A percentile compares a stretch with the other conserved stretches of the same genome.
Conservation (phyloP, 2,797 vertebrate genomes). For the Leptatherina wallacei region DNA sequence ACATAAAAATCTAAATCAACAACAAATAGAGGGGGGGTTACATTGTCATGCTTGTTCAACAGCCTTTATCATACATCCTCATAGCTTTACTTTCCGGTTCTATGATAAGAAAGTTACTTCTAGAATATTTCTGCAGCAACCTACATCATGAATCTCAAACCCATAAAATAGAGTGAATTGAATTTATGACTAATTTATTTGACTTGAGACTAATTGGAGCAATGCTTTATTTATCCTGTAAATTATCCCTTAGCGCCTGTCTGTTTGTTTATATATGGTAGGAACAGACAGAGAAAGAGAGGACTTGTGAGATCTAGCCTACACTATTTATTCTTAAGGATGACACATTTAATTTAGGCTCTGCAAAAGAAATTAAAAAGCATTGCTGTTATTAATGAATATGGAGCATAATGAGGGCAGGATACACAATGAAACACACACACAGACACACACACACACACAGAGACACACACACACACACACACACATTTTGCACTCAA, state of each 20-base stretch:
- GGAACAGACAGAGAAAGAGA: slow-evolving; percentile 40
- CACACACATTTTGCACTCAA: not conserved
- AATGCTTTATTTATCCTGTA: slow-evolving; percentile 82
- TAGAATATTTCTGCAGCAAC: slow-evolving; percentile 69
- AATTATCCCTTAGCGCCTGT: slow-evolving; percentile 71
- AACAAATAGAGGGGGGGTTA: not conserved
- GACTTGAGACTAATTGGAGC: slow-evolving; percentile 85
- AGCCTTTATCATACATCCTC: slow-evolving; percentile 15
- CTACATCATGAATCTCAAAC: slow-evolving; percentile 78
- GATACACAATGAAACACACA: slow-evolving; percentile 29
- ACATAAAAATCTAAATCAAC: no score
- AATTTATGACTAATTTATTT: slow-evolving; percentile 86
- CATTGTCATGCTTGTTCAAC: not conserved
- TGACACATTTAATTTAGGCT: slow-evolving; percentile 80
- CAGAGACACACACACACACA: not conserved
- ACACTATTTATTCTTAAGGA: slow-evolving; percentile 75
- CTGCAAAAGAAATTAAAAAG: slow-evolving; percentile 78
- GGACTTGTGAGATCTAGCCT: slow-evolving; percentile 51
- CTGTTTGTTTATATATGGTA: slow-evolving; percentile 54
- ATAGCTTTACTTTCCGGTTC: slow-evolving; percentile 36
- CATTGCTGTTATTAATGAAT: slow-evolving; percentile 79
- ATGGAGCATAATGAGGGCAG: slow-evolving; percentile 66
- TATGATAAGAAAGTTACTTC: slow-evolving; percentile 60
- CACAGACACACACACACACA: no score
- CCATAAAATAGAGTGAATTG: slow-evolving; percentile 77